Percentiles rank a stretch among this genome's conserved stretches.
Evolutionary conservation across 2,888 invertebrate species (phyloP).

Genomic region (Heterodera filipjevi): DNA sequence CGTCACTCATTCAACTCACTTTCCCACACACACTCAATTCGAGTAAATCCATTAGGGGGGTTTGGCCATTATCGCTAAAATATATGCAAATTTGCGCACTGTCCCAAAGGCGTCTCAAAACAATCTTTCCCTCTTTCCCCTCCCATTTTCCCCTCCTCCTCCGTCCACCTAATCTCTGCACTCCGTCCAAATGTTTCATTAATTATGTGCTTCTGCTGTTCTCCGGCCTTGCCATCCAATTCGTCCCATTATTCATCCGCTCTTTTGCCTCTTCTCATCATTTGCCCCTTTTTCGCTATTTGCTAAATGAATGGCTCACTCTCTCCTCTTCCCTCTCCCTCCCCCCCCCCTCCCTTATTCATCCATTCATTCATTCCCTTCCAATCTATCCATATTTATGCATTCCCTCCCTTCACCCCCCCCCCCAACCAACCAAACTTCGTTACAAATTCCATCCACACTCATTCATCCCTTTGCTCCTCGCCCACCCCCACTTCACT

Average conservation of each 20-base stretch:
- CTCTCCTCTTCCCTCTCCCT: neutral
- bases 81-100: neutral
- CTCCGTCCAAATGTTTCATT: slow-evolving; percentile 1
- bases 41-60: neutral
- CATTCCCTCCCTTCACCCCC: neutral
- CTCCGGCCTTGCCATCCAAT: neutral
- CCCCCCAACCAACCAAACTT: neutral
- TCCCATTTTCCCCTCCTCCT: neutral
- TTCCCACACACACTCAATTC: slow-evolving; percentile 12
- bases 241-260: neutral
- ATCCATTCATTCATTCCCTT: neutral
- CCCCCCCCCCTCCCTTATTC: neutral
- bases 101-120: neutral
- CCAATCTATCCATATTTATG: neutral
- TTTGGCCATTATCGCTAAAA: neutral
- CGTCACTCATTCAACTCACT: too few species aligned
- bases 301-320: neutral
- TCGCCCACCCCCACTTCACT: neutral
- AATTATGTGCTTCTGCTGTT: neutral
- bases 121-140: neutral
- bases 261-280: neutral
- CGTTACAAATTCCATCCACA: neutral
- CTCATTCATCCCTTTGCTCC: neutral
- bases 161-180: neutral
- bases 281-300: neutral